A percentile compares a stretch with the other conserved stretches of the same genome.
These are phyloP conservation scores for Lasioglossum morio DNA, from an alignment of 2,888 invertebrate species.

Conservation along the genomic window DNA sequence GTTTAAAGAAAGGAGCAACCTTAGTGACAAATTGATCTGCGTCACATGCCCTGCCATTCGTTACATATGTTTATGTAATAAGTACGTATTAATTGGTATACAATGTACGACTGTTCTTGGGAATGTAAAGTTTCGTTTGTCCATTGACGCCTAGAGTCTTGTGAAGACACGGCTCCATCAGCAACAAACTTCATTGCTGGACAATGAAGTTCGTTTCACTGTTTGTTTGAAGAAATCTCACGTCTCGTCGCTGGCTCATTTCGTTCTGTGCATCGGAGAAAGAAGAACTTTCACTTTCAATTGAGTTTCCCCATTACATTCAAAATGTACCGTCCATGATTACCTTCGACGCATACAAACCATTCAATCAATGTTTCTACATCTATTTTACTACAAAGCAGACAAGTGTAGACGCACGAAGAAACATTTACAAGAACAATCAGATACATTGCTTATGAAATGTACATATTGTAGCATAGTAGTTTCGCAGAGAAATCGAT, in stretches of 20 bases:
- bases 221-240: constrained; percentile 38
- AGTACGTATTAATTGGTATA: constrained; percentile 71
- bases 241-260: constrained; percentile 18
- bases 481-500: constrained; percentile 69
- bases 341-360: constrained; percentile 35
- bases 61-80: constrained; percentile 71
- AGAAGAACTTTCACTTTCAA: constrained; percentile 9
- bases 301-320: constrained; percentile 46
- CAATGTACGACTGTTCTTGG: constrained; percentile 75
- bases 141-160: constrained; percentile 33
- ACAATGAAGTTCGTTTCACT: constrained; percentile 66
- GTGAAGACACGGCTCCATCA: constrained; percentile 29
- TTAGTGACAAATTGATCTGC: constrained; percentile 64
- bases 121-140: constrained; percentile 61
- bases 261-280: constrained; percentile 17
- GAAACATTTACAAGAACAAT: constrained; percentile 71
- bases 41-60: constrained; percentile 75
- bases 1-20: constrained; percentile 45
- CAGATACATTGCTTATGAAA: constrained; percentile 68
- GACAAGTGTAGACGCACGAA: constrained; percentile 26
- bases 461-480: constrained; percentile 80
- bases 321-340: constrained; percentile 61
- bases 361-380: constrained; percentile 44
- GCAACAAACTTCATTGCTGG: constrained; percentile 71
- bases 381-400: constrained; percentile 54